Evolutionary conservation across 2,797 vertebrate genomes (phyloP).

Genomic region (Sebastes baramenuke): DNA sequence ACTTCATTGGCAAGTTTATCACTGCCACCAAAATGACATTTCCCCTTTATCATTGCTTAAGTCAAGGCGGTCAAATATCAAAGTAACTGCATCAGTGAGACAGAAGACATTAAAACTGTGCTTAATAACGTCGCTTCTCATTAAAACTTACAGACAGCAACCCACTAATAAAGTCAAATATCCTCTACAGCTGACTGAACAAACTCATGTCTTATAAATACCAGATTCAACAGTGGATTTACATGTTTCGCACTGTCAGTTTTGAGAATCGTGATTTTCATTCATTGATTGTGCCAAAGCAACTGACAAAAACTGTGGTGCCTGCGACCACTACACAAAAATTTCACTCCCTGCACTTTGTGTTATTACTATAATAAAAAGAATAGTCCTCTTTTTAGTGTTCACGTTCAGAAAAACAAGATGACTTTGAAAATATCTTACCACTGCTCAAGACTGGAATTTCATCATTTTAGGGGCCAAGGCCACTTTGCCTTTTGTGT

Average conservation of each 20-base stretch:
- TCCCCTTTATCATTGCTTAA: not conserved
- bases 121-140: not conserved
- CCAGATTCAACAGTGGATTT: not conserved
- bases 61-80: not conserved
- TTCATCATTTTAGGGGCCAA: no score
- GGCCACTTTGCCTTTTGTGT: no score
- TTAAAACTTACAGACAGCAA: not conserved
- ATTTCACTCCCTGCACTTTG: fast-evolving
- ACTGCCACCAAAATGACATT: not conserved
- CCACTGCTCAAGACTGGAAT: no score
- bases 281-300: not conserved
- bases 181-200: not conserved
- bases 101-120: not conserved
- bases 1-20: not conserved
- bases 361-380: not conserved
- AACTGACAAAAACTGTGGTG: not conserved
- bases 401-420: not conserved
- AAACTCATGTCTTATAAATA: not conserved
- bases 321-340: not conserved
- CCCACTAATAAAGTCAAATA: not conserved
- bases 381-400: not conserved
- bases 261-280: not conserved
- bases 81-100: not conserved
- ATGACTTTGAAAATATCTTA: no score
- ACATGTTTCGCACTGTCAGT: not conserved